These are phyloP conservation scores for Otocyon megalotis DNA, from an alignment of 2,113 vertebrate species.

Conservation along the genomic window DNA sequence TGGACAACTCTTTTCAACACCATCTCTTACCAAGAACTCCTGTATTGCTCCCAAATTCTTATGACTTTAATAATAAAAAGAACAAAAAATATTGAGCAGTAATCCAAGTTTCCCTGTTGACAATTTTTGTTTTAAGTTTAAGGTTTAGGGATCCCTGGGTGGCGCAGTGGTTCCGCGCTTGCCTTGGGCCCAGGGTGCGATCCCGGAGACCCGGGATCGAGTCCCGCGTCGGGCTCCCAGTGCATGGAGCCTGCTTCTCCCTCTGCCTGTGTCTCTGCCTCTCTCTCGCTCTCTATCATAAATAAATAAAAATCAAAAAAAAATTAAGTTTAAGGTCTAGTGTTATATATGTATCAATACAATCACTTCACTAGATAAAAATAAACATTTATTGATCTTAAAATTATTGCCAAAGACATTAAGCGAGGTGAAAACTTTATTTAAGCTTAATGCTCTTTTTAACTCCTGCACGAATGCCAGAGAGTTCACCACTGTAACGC, in stretches of 20 bases:
- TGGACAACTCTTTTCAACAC: not conserved
- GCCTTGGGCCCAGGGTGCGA: too few species aligned
- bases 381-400: conserved; percentile 66
- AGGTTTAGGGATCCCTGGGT: too few species aligned
- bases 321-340: not conserved
- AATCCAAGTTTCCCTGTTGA: not conserved
- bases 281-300: too few species aligned
- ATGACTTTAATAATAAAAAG: not conserved
- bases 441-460: conserved; percentile 97
- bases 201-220: too few species aligned
- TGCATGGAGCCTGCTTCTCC: too few species aligned
- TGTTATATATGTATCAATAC: not conserved
- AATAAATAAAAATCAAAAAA: too few species aligned
- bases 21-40: not conserved
- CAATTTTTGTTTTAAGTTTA: conserved; percentile 1
- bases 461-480: conserved; percentile 96
- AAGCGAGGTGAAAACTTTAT: conserved; percentile 79
- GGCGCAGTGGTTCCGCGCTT: too few species aligned
- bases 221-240: too few species aligned
- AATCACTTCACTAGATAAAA: conserved; percentile 30
- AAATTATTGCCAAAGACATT: not conserved
- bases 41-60: not conserved
- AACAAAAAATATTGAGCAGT: not conserved
- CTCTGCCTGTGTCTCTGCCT: too few species aligned
- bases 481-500: conserved; percentile 93